Base-by-base conservation (phyloP, 2,888 invertebrate genomes). In the Cartodere bifasciata region DNA sequence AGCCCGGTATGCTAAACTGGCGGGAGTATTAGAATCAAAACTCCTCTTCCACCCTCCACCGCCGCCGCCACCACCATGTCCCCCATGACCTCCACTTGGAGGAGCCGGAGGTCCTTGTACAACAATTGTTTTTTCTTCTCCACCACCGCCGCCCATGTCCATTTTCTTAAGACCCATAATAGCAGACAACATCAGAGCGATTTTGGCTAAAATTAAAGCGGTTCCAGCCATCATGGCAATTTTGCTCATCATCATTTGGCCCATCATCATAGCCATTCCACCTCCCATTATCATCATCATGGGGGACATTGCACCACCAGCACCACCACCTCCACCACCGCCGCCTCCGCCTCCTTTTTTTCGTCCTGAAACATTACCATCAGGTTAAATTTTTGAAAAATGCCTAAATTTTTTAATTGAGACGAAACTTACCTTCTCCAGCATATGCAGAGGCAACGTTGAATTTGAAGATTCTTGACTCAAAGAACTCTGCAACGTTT, bases 171-270 rank as follows among this genome's bases (percentile, higher is more conserved):
- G 53, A 32, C 74, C 71, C 45, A 73, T 68, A 43, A 76, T 61
- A 22, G 70, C 58, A 4, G 75, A 70, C 16, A 76, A 49, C 29
- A 74, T 54, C 13, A 78, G 51, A 1, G 75, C 74, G 28, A 76
- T 65, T 52, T 78, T 78, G 4, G 76, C 72, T 36, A 77, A 65
- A 31, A 78, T 57, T 34, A 78, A 58, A 3, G 77, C 77, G 5
- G 74, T 69, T 23, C 75, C 76, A 1, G 77, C 75, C 42, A 77
- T 61, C 36, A 77, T 62, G 4, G 75, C 72, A 35, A 78, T 68
- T 58, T 77, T 75, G 14, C 74, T 73, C 51, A 76, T 68, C 36
- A 74, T 70, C 58, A 77, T 56, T 56, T 76, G 75, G 2, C 70
- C 68, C 55, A 75, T 60, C 60, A 76, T 69, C 23, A 71, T 72